A percentile compares a stretch with the other conserved stretches of the same genome.
These are phyloP conservation scores for Colaptes auratus DNA, from an alignment of 2,113 vertebrate genomes.

Conservation along the genomic window DNA sequence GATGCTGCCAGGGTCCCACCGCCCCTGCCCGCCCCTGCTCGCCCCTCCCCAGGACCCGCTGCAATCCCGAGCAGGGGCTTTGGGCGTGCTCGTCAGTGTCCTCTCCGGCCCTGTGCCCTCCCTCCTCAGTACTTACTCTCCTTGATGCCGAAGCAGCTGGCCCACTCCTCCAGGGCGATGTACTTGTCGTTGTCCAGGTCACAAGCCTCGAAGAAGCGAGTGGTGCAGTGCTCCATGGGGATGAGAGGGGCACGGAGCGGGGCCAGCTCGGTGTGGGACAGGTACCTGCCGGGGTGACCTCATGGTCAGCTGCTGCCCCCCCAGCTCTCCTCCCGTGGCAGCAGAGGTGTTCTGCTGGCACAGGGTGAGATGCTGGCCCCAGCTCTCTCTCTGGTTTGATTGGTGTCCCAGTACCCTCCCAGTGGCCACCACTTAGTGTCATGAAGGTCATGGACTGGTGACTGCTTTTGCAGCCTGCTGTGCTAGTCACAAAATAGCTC, in stretches of 20 bases:
- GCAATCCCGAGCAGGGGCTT: not conserved
- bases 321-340: fast-evolving
- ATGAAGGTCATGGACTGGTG: not conserved
- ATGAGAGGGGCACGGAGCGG: conserved; percentile 96
- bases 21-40: not conserved
- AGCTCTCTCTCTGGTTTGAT: not conserved
- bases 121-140: conserved; percentile 84
- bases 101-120: not conserved
- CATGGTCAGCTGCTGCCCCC: fast-evolving
- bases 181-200: conserved; percentile 95
- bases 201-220: conserved; percentile 93
- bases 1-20: not conserved
- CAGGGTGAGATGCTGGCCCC: not conserved
- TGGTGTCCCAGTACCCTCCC: not conserved
- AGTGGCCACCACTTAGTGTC: not conserved
- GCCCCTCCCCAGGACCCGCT: not conserved
- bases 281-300: conserved; percentile 78
- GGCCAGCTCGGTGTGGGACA: conserved; percentile 96
- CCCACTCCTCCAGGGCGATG: conserved; percentile 98
- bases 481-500: not conserved
- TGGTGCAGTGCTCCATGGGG: conserved; percentile 99
- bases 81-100: not conserved
- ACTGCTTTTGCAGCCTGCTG: not conserved
- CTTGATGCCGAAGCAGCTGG: conserved; percentile 95
- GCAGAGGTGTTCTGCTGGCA: not conserved